phyloP scores from a whole-genome alignment of 2,888 invertebrate genomes.

The Linyphia triangularis region DNA sequence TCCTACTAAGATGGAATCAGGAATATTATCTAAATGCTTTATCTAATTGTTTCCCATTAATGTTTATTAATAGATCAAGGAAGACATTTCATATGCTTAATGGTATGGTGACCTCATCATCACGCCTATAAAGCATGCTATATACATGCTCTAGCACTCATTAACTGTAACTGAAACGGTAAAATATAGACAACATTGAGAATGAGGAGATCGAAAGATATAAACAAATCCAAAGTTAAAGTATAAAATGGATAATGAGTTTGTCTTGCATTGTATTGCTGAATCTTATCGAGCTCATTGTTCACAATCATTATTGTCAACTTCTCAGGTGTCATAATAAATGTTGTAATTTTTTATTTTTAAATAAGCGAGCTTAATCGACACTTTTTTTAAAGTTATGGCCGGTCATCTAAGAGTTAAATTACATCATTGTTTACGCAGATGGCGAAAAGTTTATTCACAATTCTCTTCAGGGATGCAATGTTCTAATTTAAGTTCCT shows the following conservation, averaged over 20 bases:
- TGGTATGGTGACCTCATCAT: no score
- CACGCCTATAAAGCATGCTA: neutral
- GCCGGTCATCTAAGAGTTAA: neutral
- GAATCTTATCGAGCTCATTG: neutral
- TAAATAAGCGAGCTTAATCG: neutral
- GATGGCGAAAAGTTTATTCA: neutral
- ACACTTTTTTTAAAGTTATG: neutral
- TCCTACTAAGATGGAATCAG: no score
- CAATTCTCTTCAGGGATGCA: neutral
- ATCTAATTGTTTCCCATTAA: no score
- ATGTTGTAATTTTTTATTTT: no score
- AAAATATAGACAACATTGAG: neutral
- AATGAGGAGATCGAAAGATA: neutral
- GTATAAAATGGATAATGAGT: neutral
- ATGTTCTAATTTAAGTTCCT: slow-evolving; percentile 2
- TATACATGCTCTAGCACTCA: neutral
- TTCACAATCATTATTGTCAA: neutral
- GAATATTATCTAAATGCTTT: no score
- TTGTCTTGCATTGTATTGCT: neutral
- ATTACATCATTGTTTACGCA: neutral
- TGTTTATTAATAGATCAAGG: no score
- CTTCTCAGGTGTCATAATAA: neutral
- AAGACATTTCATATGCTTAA: no score
- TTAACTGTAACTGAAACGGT: neutral
- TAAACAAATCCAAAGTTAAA: neutral